Conservation (phyloP, 1,140 invertebrate species). For the Drepana arcuata region DNA sequence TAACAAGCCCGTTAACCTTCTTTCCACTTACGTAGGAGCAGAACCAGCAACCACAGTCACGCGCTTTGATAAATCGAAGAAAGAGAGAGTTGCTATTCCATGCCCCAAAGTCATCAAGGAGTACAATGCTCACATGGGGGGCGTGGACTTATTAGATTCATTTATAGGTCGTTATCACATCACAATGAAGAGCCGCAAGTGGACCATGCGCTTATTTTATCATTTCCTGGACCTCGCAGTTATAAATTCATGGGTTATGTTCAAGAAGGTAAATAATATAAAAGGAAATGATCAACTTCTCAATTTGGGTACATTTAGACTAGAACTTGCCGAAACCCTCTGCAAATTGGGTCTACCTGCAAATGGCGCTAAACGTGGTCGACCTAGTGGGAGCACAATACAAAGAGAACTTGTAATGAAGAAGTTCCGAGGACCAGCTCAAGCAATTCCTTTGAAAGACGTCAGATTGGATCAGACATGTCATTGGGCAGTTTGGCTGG, state of each 20-base stretch:
- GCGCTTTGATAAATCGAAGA: background rate
- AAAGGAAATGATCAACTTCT: too few species aligned
- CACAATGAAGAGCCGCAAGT: conserved; percentile 2
- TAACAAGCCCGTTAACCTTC: conserved; percentile 1
- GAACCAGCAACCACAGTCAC: background rate
- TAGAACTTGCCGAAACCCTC: too few species aligned
- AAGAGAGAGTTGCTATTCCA: background rate
- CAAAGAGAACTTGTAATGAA: too few species aligned
- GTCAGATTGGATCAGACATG: too few species aligned
- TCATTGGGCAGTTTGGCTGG: too few species aligned
- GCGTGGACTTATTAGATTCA: conserved; percentile 6
- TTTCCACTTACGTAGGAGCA: background rate
- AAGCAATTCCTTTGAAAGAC: too few species aligned
- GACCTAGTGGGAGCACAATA: too few species aligned
- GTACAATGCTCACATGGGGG: conserved; percentile 6
- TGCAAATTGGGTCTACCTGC: too few species aligned
- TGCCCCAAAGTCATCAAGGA: background rate
- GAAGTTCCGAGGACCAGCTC: too few species aligned
- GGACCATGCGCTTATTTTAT: conserved; percentile 7
- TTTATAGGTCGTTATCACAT: conserved; percentile 4
- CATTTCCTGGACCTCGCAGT: conserved; percentile 6
- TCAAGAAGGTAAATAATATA: too few species aligned
- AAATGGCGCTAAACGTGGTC: too few species aligned
- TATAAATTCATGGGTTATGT: conserved; percentile 9
- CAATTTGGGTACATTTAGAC: too few species aligned